A percentile compares a stretch with the other conserved stretches of the same genome.
Conservation (phyloP, 2,888 invertebrate genomes). For the Stenoptilia bipunctidactyla region DNA sequence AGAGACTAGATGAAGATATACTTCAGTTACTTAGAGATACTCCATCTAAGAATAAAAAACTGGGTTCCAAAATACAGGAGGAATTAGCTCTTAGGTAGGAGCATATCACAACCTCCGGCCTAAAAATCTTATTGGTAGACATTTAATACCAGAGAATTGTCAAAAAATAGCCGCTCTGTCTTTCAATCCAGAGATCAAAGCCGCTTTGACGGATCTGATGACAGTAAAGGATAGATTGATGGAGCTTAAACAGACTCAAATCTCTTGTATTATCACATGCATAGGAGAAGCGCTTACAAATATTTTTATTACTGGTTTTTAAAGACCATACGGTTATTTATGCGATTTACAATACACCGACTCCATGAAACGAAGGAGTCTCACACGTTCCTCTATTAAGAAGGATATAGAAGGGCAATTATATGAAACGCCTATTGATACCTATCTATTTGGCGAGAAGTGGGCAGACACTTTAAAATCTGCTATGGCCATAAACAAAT, state of each 20-base stretch:
- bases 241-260: slow-evolving; percentile 1
- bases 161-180: background rate
- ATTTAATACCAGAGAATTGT: slow-evolving; percentile 1
- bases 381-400: background rate
- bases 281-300: slow-evolving; percentile 1
- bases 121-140: background rate
- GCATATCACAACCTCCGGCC: background rate
- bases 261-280: background rate
- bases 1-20: background rate
- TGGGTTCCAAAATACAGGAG: slow-evolving; percentile 1
- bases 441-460: background rate
- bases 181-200: slow-evolving; percentile 1
- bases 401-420: slow-evolving; percentile 1
- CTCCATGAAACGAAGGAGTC: background rate
- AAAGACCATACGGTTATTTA: background rate
- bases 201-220: background rate
- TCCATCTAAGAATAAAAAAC: background rate
- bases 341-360: slow-evolving; percentile 1
- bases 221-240: background rate
- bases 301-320: background rate
- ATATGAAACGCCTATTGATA: background rate
- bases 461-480: background rate
- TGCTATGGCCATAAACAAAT: slow-evolving; percentile 1
- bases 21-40: background rate
- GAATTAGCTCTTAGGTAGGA: slow-evolving; percentile 2